These are phyloP conservation scores for Leptoteleia sp. DNA, from an alignment of 1,140 invertebrate species.

Conservation along the genomic window DNA sequence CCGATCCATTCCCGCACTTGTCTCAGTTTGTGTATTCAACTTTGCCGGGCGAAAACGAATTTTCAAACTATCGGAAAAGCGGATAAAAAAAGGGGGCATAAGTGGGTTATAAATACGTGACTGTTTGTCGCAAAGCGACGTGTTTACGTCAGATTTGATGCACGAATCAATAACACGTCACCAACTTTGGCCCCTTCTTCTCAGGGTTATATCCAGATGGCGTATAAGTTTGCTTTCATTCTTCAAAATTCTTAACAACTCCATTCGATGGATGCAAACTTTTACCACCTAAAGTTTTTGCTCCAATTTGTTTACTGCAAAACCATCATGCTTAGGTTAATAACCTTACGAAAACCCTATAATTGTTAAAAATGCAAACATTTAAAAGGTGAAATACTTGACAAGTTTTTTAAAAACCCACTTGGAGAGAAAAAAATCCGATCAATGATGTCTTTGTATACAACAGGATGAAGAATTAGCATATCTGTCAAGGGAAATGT, in stretches of 20 bases:
- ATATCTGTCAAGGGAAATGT: slow-evolving; percentile 12
- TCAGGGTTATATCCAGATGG: slow-evolving; percentile 1
- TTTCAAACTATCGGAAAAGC: slow-evolving; percentile 42
- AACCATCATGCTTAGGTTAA: too few relatives aligned
- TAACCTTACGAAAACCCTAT: too few relatives aligned
- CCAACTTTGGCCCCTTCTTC: slow-evolving; percentile 25
- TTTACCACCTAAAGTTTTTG: too few relatives aligned
- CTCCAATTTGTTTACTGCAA: too few relatives aligned
- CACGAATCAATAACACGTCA: slow-evolving; percentile 45
- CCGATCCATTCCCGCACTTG: slow-evolving; percentile 10
- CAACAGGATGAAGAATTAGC: background rate
- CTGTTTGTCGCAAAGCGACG: slow-evolving; percentile 30
- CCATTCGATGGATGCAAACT: too few relatives aligned
- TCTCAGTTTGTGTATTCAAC: slow-evolving; percentile 42
- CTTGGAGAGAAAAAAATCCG: too few relatives aligned
- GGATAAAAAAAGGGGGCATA: slow-evolving; percentile 20
- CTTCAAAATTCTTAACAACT: too few relatives aligned
- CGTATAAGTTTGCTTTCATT: background rate
- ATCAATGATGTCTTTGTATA: too few relatives aligned
- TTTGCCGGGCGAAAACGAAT: slow-evolving; percentile 30
- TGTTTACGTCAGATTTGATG: slow-evolving; percentile 42
- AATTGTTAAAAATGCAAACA: too few relatives aligned
- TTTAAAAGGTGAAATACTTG: too few relatives aligned
- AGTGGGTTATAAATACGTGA: slow-evolving; percentile 50
- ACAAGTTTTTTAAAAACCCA: too few relatives aligned